Evolutionary conservation across 2,888 invertebrate species (phyloP).

Genomic region (Ormyrus rosae): DNA sequence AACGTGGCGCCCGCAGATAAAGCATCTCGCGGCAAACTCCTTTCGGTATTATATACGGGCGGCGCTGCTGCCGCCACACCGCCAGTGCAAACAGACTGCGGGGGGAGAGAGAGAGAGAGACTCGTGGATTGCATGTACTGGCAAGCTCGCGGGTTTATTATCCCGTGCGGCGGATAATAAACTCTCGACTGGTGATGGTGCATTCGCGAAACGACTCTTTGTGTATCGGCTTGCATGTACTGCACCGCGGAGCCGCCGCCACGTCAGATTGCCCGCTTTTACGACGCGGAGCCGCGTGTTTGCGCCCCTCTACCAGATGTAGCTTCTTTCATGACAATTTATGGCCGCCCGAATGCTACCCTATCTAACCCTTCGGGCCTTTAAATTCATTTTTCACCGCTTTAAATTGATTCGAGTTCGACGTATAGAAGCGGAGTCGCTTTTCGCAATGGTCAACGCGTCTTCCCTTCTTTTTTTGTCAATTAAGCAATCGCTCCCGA

Average conservation of each 20-base stretch:
- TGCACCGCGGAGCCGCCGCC: not conserved
- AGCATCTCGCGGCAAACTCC: not conserved
- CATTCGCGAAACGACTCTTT: not conserved
- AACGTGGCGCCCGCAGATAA: constrained; percentile 26
- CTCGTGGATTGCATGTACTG: constrained; percentile 1
- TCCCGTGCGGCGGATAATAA: not conserved
- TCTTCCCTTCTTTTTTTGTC: too few relatives aligned
- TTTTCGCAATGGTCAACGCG: too few relatives aligned
- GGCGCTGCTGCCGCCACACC: not conserved
- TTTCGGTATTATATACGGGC: not conserved
- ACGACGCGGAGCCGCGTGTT: constrained; percentile 12
- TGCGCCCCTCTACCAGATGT: not conserved
- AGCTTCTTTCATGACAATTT: constrained; percentile 1
- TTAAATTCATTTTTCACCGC: too few relatives aligned
- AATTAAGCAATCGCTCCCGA: too few relatives aligned
- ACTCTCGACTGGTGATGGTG: not conserved
- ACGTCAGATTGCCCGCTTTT: constrained; percentile 29
- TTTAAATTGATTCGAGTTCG: too few relatives aligned
- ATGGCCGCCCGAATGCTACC: not conserved
- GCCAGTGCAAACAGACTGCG: constrained; percentile 9
- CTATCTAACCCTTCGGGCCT: too few relatives aligned
- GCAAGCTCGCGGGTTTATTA: constrained; percentile 21
- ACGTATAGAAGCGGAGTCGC: too few relatives aligned
- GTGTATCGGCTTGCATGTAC: not conserved
- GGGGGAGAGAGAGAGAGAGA: not conserved